Base-by-base conservation (phyloP, 2,888 invertebrate genomes). In the Drosophila pegasa region DNA sequence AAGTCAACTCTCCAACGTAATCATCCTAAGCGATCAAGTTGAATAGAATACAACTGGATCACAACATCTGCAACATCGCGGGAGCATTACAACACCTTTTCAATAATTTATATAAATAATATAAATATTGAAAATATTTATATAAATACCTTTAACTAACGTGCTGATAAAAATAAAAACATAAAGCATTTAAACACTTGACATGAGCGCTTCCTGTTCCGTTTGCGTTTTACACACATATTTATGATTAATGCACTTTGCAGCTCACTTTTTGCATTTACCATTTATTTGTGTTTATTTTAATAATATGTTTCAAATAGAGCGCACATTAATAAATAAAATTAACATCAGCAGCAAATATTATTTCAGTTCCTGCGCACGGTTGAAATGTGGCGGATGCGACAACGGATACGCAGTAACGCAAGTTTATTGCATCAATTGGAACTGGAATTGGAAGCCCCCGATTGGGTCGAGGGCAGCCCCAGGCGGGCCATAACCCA, bases 381-480 rank as follows among this genome's bases (percentile, higher is more conserved):
- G 61, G 65, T 45, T 70, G 48, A 73, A 45, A 57, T 65, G 38
- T 33, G 71, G 72, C 83, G 79, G 83, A 88, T 66, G 65, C 65
- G 45, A 57, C 71, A 65, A 66, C 81, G 85, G 85, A 87, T 71
- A 55, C 71, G 45, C 58, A 51, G 62, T 35, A 63, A 58, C 41
- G 61, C 64, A 64, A 66, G 75, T 73, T 79, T 83, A 82, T 83
- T 63, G 71, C 78, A 40, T 58, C 75, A 71, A 68, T 69, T 69
- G 52, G 38, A 71, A 68, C 66, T 69, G 52, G 38, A 61, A 56
- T 43, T 57, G 59, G 35, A 60, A 60, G 69, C 58, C 47, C 40
- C 50, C n/a, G n/a, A n/a, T 60, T 63, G 59, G 8, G 55, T 65
- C 63, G n/a, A 58, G 47, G 35, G 58, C 38, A 12, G 2, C 10